Percentiles rank a stretch among this genome's conserved stretches.
These are phyloP conservation scores for Antechinus flavipes DNA, from an alignment of 2,113 vertebrate genomes.

Conservation along the genomic window DNA sequence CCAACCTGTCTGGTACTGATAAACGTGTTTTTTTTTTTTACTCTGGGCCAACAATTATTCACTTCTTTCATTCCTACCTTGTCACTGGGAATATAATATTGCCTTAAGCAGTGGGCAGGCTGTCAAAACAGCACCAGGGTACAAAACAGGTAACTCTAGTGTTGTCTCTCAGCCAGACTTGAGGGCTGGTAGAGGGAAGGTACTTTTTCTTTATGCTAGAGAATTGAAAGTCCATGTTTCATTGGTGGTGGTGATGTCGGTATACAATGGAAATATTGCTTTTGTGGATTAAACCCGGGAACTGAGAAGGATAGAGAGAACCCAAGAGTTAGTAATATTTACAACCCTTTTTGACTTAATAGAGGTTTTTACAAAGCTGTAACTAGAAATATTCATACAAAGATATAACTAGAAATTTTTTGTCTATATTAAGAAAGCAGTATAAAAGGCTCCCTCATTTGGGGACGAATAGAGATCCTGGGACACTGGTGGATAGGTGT, in stretches of 20 bases:
- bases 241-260: not conserved
- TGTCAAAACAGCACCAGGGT: not conserved
- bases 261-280: not conserved
- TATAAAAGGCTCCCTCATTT: not conserved
- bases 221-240: not conserved
- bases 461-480: not conserved
- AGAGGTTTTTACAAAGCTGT: not conserved
- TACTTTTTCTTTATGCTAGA: not conserved
- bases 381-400: not conserved
- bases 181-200: not conserved
- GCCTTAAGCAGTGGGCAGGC: not conserved
- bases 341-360: not conserved
- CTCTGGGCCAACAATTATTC: not conserved
- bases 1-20: not conserved
- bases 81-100: not conserved
- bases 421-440: not conserved
- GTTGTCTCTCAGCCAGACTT: not conserved
- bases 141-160: not conserved
- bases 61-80: not conserved
- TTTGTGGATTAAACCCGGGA: slow-evolving; percentile 18
- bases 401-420: not conserved
- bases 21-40: not conserved
- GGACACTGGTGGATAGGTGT: not conserved
- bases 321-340: not conserved
- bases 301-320: not conserved